Evolutionary conservation across 1,140 invertebrate genomes (phyloP), one percentile per base, ranked within the genome.

Genomic region (Arctopsyche grandis): DNA sequence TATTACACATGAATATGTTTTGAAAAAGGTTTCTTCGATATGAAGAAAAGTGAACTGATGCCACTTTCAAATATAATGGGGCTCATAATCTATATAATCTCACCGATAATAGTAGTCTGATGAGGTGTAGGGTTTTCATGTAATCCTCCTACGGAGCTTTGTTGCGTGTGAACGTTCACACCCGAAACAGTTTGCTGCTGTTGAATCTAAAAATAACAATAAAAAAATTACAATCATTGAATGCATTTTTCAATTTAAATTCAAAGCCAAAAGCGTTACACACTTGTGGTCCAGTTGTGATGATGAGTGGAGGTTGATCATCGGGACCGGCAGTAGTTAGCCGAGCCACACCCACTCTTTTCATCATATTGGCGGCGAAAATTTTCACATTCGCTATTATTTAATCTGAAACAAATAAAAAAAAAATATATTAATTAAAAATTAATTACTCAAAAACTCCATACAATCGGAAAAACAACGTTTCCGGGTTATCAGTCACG

Each of bases 231-330:
- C 7, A 5, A 1, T 52, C 48, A 16, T 66, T 12, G 21, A 66
- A 66, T n/a, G n/a, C n/a, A n/a, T n/a, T n/a, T n/a, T n/a, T n/a
- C n/a, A n/a, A 38, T 38, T 38, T 38, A 10, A 52, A 52, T 16
- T 12, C n/a, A n/a, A n/a, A n/a, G n/a, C n/a, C n/a, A n/a, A n/a
- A n/a, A n/a, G n/a, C n/a, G 48, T 5, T 52, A 52, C 48, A 52
- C 10, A 82, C 81, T 79, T 82, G 81, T 14, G 75, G 75, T 38
- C 70, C 71, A 10, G 81, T 75, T 21, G 81, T 74, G 16, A 82
- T 82, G 56, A 82, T 82, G 19, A 82, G 79, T 19, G 78, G 81
- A 19, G 78, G 77, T 66, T 82, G 81, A 26, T 82, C 81, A 12
- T 82, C 81, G 24, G 81, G 79, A 26, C 19, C 78, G 52, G 63